Evolutionary conservation across 2,888 invertebrate species (phyloP), one percentile per base, ranked within the genome.

Genomic region (Leptinotarsa haldemani): DNA sequence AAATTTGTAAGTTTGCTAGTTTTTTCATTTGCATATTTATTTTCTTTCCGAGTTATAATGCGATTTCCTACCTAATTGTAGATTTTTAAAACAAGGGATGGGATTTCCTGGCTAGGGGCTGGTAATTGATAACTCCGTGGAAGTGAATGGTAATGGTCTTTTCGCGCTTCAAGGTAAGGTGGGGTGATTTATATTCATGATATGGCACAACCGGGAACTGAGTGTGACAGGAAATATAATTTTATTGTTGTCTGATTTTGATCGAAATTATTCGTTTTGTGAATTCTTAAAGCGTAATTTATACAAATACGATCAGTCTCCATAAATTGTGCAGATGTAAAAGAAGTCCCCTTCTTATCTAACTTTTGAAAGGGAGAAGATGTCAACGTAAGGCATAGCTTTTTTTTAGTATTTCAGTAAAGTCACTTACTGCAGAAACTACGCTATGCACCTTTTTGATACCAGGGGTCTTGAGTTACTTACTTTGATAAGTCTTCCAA

Each of bases 1-100:
- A 82, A 84, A 84, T 84, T 84, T 82, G 81, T 72, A 76, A 80
- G 78, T 77, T 77, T 79, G 73, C 65, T 78, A 77, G 77, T 77
- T 78, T 77, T 77, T 79, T 79, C 74, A 77, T 79, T 77, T 79
- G 79, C 79, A 79, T 79, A 76, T 77, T 79, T 79, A 77, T 74
- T 79, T 78, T 73, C 77, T 73, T 78, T 78, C 71, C 74, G 70
- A 74, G 71, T 77, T 74, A 68, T 78, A 78, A 78, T 73, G 63
- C 76, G 73, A 78, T 78, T 78, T 78, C 66, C 74, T 75, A 70
- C 67, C 76, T 78, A 70, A 76, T 76, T 75, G 74, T 73, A 74
- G 75, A 76, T 78, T 78, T 74, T 76, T 74, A 75, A 78, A 78
- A 76, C 78, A 76, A 75, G 76, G 74, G 76, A 78, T 67, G 70